These are phyloP conservation scores for Kryptolebias marmoratus DNA, from an alignment of 2,113 vertebrate species.

Conservation along the genomic window DNA sequence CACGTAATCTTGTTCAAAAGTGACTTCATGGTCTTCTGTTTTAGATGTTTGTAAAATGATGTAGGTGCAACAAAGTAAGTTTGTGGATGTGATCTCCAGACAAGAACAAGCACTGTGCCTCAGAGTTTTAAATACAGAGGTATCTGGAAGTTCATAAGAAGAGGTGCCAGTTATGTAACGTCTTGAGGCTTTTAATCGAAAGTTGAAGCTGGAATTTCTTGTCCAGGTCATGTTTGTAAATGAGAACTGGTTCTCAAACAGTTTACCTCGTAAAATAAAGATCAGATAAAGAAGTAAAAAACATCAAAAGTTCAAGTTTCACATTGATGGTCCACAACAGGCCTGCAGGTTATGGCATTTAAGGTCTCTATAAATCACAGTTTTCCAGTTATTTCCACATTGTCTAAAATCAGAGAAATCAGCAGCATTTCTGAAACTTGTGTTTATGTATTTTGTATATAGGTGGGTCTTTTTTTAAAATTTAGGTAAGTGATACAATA, in stretches of 20 bases:
- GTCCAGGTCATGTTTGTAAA: too few species aligned
- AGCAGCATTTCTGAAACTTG: background rate
- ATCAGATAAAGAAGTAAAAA: too few species aligned
- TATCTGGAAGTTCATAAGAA: constrained; percentile 28
- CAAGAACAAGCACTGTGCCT: constrained; percentile 34
- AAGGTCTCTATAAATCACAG: too few species aligned
- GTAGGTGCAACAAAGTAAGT: constrained; percentile 19
- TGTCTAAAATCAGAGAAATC: background rate
- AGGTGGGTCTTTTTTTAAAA: background rate
- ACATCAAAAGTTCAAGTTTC: constrained; percentile 29
- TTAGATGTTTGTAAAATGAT: constrained; percentile 11
- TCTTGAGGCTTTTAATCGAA: constrained; percentile 43
- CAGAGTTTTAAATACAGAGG: constrained; percentile 40
- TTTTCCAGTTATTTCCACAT: too few species aligned
- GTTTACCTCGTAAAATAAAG: too few species aligned
- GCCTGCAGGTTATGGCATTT: too few species aligned
- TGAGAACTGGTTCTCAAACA: too few species aligned
- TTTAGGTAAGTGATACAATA: background rate
- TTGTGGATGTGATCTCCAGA: constrained; percentile 18
- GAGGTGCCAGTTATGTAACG: constrained; percentile 36
- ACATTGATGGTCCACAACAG: constrained; percentile 22
- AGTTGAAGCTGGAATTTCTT: background rate
- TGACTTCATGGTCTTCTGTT: background rate
- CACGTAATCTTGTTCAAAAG: constrained; percentile 27
- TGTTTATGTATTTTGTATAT: background rate